A percentile compares a stretch with the other conserved stretches of the same genome.
phyloP scores from a whole-genome alignment of 2,797 vertebrate species.

The Prionace glauca region DNA sequence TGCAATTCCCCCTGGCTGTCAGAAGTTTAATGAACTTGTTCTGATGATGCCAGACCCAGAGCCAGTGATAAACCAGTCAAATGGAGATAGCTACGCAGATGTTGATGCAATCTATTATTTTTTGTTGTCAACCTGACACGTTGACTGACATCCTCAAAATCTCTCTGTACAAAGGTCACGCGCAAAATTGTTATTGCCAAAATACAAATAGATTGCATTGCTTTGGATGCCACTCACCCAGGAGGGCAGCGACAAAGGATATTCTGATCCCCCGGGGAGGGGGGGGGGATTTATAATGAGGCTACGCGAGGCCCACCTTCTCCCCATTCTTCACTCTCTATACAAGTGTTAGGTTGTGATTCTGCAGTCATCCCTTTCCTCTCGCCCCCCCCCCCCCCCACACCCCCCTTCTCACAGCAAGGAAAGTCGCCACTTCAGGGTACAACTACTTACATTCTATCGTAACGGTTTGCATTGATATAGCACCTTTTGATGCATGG shows the following conservation, averaged over 20 bases:
- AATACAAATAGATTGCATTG: background rate
- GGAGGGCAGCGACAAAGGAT: background rate
- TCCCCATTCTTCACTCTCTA: too few relatives aligned
- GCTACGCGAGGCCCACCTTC: background rate
- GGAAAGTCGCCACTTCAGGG: too few relatives aligned
- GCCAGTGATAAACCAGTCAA: background rate
- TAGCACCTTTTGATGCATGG: background rate
- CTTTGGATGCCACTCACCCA: background rate
- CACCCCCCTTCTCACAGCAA: background rate
- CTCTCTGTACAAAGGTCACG: background rate
- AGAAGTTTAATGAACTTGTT: background rate
- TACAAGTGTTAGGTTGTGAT: background rate
- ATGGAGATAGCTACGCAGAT: background rate
- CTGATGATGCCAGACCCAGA: background rate
- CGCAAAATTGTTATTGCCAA: background rate
- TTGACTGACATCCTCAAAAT: background rate
- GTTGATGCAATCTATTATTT: slow-evolving; percentile 7
- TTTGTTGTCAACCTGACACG: background rate
- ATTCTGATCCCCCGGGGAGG: background rate
- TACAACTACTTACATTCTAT: background rate
- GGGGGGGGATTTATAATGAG: background rate
- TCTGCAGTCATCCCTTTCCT: background rate
- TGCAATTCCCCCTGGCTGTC: background rate
- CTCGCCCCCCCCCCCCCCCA: background rate
- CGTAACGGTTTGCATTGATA: background rate